Base-by-base conservation (phyloP, 2,888 invertebrate species). In the Mythimna impura region DNA sequence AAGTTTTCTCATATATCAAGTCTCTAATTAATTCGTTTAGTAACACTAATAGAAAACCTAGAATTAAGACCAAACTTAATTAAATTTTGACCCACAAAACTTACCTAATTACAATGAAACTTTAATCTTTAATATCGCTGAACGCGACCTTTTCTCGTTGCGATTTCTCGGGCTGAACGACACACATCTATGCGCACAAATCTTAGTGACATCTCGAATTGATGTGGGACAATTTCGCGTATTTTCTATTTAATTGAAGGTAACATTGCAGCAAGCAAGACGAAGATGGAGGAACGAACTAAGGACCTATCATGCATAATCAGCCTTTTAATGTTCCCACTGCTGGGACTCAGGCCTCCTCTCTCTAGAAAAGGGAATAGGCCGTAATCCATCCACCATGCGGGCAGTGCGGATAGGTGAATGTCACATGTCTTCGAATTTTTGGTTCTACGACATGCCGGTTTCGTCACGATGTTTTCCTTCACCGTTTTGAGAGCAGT, bases 21-120 rank as follows among this genome's bases (percentile, higher is more conserved):
- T 17, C 8, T 17, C 8, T 71, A 54, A 77, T 25, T n/a, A 69
- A 25, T 66, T 76, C 10, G 34, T 64, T 64, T 71, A 64, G 54
- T 76, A 60, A 72, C 22, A 4, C 5, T 55, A 69, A 47, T 36
- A 61, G 22, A 52, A 77, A 17, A 47, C 43, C 63, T 63, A 78
- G 40, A 62, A 73, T 43, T 47, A 12, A 57, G 73, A 57, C 25
- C 25, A n/a, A 80, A 67, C 80, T 65, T 67, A 3, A 5, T 3
- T 14, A 55, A n/a, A 60, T 22, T 54, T 54, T 30, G 8, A 54
- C 30, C 58, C 34, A 70, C 25, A 22, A 55, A 54, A 68, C 1
- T 9, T 66, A 67, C 9, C 14, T 54, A 67, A 76, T 79, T 65
- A 68, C 52, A 57, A 63, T 30, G 14, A 22, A 64, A 50, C 50